Conservation (phyloP, 1,140 invertebrate species). For the Eurosta solidaginis region DNA sequence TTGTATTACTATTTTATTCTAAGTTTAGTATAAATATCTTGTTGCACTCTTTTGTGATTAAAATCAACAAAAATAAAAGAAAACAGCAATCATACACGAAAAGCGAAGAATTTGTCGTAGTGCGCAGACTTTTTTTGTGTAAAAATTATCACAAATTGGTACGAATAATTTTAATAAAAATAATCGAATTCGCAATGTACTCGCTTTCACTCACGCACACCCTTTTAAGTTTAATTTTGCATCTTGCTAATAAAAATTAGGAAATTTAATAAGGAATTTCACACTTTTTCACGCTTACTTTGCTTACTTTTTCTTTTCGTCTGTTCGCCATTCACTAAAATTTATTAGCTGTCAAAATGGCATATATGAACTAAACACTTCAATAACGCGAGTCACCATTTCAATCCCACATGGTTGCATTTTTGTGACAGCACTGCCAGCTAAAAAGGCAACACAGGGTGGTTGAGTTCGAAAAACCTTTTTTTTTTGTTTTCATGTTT, state of each 20-base stretch:
- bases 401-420: too few relatives aligned
- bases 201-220: background rate
- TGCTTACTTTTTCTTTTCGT: background rate
- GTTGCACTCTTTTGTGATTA: background rate
- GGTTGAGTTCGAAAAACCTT: too few relatives aligned
- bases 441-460: too few relatives aligned
- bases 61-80: background rate
- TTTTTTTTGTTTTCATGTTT: too few relatives aligned
- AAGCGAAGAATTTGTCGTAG: background rate
- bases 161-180: background rate
- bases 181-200: background rate
- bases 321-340: background rate
- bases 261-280: conserved; percentile 4
- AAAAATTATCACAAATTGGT: background rate
- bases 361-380: too few relatives aligned
- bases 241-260: conserved; percentile 23
- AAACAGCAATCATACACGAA: background rate
- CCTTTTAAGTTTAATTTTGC: conserved; percentile 11
- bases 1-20: background rate
- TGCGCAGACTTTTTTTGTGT: background rate
- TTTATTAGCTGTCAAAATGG: background rate
- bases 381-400: too few relatives aligned
- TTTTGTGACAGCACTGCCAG: too few relatives aligned
- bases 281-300: background rate
- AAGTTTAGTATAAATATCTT: background rate